Conservation (phyloP, 2,888 invertebrate species). For the Eledona agricola region DNA sequence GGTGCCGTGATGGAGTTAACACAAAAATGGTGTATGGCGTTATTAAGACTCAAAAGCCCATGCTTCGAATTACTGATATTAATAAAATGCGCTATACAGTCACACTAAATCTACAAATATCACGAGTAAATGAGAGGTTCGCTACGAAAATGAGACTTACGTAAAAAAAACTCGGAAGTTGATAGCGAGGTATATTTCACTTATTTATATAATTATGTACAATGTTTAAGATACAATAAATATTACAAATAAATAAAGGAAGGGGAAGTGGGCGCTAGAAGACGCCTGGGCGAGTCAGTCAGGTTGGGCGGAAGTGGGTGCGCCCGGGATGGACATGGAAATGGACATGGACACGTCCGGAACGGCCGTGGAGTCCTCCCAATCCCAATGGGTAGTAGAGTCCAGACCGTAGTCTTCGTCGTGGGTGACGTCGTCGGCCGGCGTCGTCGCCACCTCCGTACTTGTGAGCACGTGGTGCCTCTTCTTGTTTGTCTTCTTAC, state of each 20-base stretch:
- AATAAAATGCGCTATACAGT: slow-evolving; percentile 34
- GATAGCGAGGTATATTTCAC: slow-evolving; percentile 47
- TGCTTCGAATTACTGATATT: slow-evolving; percentile 33
- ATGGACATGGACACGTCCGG: slow-evolving; percentile 51
- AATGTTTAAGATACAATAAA: slow-evolving; percentile 61
- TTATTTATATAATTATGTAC: slow-evolving; percentile 59
- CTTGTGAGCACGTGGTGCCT: slow-evolving; percentile 62
- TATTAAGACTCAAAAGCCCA: slow-evolving; percentile 31
- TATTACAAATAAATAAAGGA: slow-evolving; percentile 62
- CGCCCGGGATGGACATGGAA: slow-evolving; percentile 41
- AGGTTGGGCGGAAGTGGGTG: slow-evolving; percentile 49
- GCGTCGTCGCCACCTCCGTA: slow-evolving; percentile 63
- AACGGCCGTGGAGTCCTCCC: slow-evolving; percentile 59
- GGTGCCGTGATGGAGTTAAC: slow-evolving; percentile 8
- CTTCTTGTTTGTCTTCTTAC: slow-evolving; percentile 62
- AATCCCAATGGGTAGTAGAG: slow-evolving; percentile 59
- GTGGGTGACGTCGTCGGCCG: slow-evolving; percentile 63
- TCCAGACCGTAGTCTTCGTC: slow-evolving; percentile 61
- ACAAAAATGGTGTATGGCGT: slow-evolving; percentile 13
- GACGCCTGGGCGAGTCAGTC: slow-evolving; percentile 55
- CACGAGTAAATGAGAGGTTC: slow-evolving; percentile 36
- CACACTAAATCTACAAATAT: slow-evolving; percentile 37
- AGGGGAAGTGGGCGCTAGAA: slow-evolving; percentile 40
- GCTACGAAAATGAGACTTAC: slow-evolving; percentile 33
- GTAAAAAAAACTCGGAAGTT: slow-evolving; percentile 38